Percentiles rank a stretch among this genome's conserved stretches.
Evolutionary conservation across 2,113 vertebrate species (phyloP).

Genomic region (Poeciliopsis turrubarensis): DNA sequence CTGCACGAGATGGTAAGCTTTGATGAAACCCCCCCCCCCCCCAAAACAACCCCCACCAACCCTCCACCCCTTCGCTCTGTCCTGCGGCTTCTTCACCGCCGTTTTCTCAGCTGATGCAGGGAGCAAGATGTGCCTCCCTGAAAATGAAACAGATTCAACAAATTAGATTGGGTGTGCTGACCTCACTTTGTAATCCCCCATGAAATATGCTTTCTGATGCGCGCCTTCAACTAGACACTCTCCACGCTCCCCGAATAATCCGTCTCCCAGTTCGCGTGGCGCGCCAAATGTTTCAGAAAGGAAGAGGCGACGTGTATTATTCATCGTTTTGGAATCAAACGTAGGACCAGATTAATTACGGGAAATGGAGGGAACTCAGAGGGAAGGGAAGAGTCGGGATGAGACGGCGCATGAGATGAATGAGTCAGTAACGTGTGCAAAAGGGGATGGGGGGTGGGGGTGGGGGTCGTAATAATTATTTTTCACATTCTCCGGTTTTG

Average conservation of each 20-base stretch:
- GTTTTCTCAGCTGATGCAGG: slow-evolving; percentile 35
- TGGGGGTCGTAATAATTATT: background rate
- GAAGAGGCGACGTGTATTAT: slow-evolving; percentile 37
- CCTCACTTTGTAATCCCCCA: slow-evolving; percentile 60
- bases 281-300: slow-evolving; percentile 3
- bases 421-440: slow-evolving; percentile 10
- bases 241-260: slow-evolving; percentile 7
- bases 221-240: slow-evolving; percentile 17
- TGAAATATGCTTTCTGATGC: slow-evolving; percentile 40
- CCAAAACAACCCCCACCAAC: slow-evolving; percentile 16
- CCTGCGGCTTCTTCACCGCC: slow-evolving; percentile 35
- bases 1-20: slow-evolving; percentile 33
- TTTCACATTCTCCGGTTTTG: background rate
- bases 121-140: slow-evolving; percentile 43
- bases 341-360: slow-evolving; percentile 55
- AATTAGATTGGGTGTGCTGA: slow-evolving; percentile 65
- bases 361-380: slow-evolving; percentile 21
- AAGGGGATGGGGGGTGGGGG: background rate
- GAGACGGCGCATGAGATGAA: slow-evolving; percentile 29
- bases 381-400: slow-evolving; percentile 1
- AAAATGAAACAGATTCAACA: slow-evolving; percentile 72
- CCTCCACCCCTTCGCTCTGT: slow-evolving; percentile 16
- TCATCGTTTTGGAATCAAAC: slow-evolving; percentile 44
- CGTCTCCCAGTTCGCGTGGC: slow-evolving; percentile 8
- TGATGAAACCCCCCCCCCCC: slow-evolving; percentile 33